Base-by-base conservation (phyloP, 2,797 vertebrate genomes). In the Cynopterus sphinx region DNA sequence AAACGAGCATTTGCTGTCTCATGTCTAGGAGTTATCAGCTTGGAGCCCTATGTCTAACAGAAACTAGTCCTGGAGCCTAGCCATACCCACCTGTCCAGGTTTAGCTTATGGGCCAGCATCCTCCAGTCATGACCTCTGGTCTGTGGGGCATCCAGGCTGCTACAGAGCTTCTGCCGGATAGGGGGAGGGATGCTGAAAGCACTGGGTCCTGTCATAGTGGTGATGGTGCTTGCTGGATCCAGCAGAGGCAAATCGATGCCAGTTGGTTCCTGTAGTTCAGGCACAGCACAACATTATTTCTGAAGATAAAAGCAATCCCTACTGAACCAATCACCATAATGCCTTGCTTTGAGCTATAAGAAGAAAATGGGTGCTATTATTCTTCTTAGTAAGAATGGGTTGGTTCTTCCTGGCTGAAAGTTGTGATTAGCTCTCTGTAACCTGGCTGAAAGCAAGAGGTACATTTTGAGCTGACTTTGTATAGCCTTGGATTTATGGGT, bases 61-160 rank as follows among this genome's bases (percentile, higher is more conserved):
- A 22, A 31, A 9, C 11, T 11, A 2, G 1, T 15, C 39, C 21
- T 22, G n/a, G 16, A 46, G n/a, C 28, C 75, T 41, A 43, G 39
- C 53, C 1, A 5, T 13, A 90, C 98, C 97, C 93, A 99, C 99
- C 99, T 99, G 99, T 99, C 99, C 98, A 99, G 98, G 98, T 99
- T 99, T 74, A 99, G 99, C 98, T 99, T 99, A 98, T 99, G 99
- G 21, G 99, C 99, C 97, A 99, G 98, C 99, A 99, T 99, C 97
- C 99, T 98, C 99, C 99, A 99, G 99, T 99, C 99, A 0, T 99
- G 99, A 85, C 99, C 99, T 89, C 99, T 98, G 15, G 99, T 99
- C 98, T 99, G 99, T 0, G 99, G 99, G 0, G 99, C 99, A 0
- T 99, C 99, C 98, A 99, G 98, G 97, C 99, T 99, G 98, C 99